Percentiles rank a stretch among this genome's conserved stretches.
Evolutionary conservation across 2,797 vertebrate species (phyloP).

Genomic region (Sebastes miniatus): DNA sequence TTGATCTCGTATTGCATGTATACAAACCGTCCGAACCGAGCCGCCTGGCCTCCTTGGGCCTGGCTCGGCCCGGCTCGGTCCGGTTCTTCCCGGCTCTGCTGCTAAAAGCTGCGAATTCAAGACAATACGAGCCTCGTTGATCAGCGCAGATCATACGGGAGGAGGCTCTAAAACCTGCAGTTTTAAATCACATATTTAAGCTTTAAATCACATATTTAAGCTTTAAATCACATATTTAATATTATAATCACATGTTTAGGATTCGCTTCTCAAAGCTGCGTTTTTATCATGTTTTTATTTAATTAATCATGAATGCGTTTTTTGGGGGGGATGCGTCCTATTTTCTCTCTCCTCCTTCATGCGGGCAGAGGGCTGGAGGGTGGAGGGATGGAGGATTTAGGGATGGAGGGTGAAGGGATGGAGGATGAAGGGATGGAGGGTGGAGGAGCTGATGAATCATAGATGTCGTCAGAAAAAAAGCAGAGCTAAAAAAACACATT

Average conservation of each 20-base stretch:
- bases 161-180: neutral
- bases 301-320: neutral
- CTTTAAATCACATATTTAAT: too few relatives aligned
- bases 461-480: slow-evolving; percentile 37
- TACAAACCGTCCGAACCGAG: neutral
- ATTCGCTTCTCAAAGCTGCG: neutral
- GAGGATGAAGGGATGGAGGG: neutral
- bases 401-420: neutral
- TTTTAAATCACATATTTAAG: neutral
- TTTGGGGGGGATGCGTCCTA: neutral
- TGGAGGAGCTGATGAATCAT: slow-evolving; percentile 53
- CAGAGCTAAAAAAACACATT: neutral
- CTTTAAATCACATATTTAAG: too few relatives aligned
- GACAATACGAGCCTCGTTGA: neutral
- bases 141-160: neutral
- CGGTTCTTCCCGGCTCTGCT: neutral
- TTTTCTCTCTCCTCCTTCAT: slow-evolving; percentile 18
- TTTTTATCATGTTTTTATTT: neutral
- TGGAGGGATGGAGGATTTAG: slow-evolving; percentile 13
- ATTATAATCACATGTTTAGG: neutral
- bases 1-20: neutral
- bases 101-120: neutral
- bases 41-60: neutral
- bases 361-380: slow-evolving; percentile 7
- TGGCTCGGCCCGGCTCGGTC: neutral